Evolutionary conservation across 2,113 vertebrate genomes (phyloP).

Genomic region (Martes martes): DNA sequence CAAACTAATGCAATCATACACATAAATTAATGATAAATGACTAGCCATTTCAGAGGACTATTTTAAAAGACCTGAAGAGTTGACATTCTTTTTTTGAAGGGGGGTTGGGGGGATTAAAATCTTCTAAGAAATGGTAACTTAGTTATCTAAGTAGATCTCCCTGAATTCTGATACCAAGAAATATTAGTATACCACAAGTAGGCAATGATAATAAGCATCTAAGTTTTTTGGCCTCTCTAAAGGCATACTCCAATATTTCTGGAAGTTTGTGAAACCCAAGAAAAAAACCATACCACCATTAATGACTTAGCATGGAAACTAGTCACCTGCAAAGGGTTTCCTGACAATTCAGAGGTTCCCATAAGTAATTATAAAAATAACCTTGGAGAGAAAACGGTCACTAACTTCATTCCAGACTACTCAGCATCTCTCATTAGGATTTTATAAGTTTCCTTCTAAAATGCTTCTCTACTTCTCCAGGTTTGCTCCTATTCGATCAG

Average conservation of each 20-base stretch:
- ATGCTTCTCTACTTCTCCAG: background rate
- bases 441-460: background rate
- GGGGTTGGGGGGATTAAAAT: background rate
- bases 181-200: background rate
- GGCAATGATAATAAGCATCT: background rate
- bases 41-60: background rate
- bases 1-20: background rate
- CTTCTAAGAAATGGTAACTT: background rate
- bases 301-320: background rate
- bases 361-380: background rate
- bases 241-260: background rate
- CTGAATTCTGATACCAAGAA: background rate
- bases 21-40: background rate
- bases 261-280: background rate
- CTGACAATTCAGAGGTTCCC: background rate
- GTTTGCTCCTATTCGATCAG: background rate
- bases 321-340: background rate
- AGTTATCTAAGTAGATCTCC: background rate
- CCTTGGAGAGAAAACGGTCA: background rate
- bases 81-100: background rate
- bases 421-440: background rate
- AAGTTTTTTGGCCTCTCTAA: background rate
- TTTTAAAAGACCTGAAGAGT: background rate
- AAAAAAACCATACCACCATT: background rate
- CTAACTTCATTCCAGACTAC: constrained; percentile 23